A percentile compares a stretch with the other conserved stretches of the same genome.
These are phyloP conservation scores for Fulica atra DNA, from an alignment of 2,113 vertebrate genomes.

Conservation along the genomic window DNA sequence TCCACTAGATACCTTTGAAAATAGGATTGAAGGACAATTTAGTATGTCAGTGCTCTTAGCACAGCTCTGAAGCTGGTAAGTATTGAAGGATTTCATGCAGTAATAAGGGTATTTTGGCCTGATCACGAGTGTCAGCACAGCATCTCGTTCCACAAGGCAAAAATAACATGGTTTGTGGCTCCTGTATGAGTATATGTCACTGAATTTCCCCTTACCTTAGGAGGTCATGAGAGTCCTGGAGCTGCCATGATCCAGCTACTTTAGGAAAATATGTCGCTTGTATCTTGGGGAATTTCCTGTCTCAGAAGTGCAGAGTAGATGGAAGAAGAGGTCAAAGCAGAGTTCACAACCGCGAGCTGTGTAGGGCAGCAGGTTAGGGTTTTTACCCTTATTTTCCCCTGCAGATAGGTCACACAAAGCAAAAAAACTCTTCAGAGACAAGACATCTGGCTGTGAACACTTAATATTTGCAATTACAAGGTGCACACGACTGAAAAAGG, in stretches of 20 bases:
- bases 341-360: not conserved
- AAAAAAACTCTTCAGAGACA: not conserved
- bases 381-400: not conserved
- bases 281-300: not conserved
- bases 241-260: not conserved
- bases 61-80: not conserved
- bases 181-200: not conserved
- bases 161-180: fast-evolving
- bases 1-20: not conserved
- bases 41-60: not conserved
- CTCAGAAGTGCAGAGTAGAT: not conserved
- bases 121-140: fast-evolving
- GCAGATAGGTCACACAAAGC: not conserved
- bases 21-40: not conserved
- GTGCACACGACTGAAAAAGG: fast-evolving
- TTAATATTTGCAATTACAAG: not conserved
- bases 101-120: not conserved
- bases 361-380: not conserved
- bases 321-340: not conserved
- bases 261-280: not conserved
- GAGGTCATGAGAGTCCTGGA: not conserved
- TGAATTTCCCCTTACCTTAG: not conserved
- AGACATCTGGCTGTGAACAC: fast-evolving
- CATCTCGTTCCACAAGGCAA: not conserved
- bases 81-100: not conserved